A percentile compares a stretch with the other conserved stretches of the same genome.
Evolutionary conservation across 2,113 vertebrate genomes (phyloP).

Genomic region (Cheirogaleus medius): DNA sequence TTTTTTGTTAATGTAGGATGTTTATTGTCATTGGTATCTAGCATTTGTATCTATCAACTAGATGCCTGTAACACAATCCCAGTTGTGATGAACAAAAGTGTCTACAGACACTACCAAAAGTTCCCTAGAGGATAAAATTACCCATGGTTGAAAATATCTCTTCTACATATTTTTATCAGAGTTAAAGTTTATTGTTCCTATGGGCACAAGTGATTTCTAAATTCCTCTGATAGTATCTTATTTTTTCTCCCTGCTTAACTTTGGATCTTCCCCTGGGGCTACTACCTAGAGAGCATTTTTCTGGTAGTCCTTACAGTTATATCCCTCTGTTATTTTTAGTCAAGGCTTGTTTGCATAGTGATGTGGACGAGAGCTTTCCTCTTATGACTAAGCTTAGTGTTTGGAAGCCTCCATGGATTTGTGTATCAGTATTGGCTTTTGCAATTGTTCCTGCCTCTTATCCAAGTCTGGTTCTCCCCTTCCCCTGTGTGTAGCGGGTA

Average conservation of each 20-base stretch:
- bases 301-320: not conserved
- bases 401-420: not conserved
- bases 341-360: not conserved
- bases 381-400: not conserved
- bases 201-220: not conserved
- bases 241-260: not conserved
- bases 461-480: not conserved
- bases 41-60: too few species aligned
- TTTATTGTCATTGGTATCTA: not conserved
- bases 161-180: not conserved
- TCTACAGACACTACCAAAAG: not conserved
- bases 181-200: not conserved
- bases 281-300: not conserved
- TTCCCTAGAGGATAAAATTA: not conserved
- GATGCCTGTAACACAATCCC: too few species aligned
- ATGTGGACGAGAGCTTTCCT: not conserved
- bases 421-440: not conserved
- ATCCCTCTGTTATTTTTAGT: not conserved
- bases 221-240: not conserved
- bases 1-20: too few species aligned
- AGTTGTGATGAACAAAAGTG: not conserved
- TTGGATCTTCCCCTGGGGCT: not conserved
- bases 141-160: not conserved
- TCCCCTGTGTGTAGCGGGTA: not conserved
- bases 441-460: not conserved